Evolutionary conservation across 2,113 vertebrate species (phyloP).

Genomic region (Forbesichthys papilliferus): DNA sequence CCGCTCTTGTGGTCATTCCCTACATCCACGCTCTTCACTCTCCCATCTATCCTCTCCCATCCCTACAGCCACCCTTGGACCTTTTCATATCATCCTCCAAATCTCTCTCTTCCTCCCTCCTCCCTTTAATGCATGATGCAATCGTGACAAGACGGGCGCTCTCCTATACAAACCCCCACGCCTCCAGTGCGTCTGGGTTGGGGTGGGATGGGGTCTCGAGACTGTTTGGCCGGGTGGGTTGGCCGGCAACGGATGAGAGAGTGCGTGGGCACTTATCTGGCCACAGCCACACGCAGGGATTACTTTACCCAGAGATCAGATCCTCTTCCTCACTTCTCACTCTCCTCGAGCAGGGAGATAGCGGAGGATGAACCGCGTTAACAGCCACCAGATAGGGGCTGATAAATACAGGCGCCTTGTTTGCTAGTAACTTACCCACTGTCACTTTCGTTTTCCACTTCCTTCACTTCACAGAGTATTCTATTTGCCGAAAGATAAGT

Average conservation of each 20-base stretch:
- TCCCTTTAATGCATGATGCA: constrained; percentile 9
- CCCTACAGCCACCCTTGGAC: not conserved
- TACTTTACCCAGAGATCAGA: constrained; percentile 60
- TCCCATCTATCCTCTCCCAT: not conserved
- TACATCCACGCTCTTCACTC: not conserved
- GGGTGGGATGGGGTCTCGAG: not conserved
- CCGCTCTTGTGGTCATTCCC: not conserved
- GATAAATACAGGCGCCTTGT: constrained; percentile 52
- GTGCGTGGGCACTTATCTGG: constrained; percentile 59
- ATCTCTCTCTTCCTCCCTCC: constrained; percentile 12
- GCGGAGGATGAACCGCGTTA: constrained; percentile 53
- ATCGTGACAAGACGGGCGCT: constrained; percentile 44
- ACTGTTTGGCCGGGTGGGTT: not conserved
- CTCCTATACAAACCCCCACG: constrained; percentile 33
- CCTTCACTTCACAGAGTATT: not conserved
- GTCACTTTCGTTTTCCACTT: constrained; percentile 19
- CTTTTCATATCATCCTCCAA: not conserved
- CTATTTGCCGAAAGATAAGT: not conserved
- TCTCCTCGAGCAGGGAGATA: constrained; percentile 53
- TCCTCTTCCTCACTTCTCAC: constrained; percentile 61
- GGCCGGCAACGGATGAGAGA: constrained; percentile 33
- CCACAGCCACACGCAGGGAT: constrained; percentile 60
- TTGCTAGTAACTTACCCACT: constrained; percentile 42
- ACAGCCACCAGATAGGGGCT: constrained; percentile 66
- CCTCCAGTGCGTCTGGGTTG: not conserved